Percentiles rank a stretch among this genome's conserved stretches.
Conservation (phyloP, 2,113 vertebrate species). For the Oryzias curvinotus region DNA sequence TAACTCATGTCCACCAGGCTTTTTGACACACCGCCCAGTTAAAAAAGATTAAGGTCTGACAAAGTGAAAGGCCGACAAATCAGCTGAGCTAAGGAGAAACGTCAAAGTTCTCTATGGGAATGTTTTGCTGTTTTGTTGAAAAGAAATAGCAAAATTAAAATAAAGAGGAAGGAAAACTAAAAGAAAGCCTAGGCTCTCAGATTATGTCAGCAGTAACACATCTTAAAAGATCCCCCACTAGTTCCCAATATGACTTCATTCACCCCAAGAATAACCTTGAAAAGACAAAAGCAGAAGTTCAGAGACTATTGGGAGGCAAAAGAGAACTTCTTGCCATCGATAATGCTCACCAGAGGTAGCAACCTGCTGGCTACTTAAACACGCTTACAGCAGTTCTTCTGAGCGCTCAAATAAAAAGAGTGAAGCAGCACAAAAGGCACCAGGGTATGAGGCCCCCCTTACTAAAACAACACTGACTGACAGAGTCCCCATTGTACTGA, state of each 20-base stretch:
- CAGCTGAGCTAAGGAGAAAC: conserved; percentile 6
- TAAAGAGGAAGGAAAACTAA: conserved; percentile 36
- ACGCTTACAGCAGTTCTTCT: conserved; percentile 38
- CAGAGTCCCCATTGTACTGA: conserved; percentile 70
- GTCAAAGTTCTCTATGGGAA: not conserved
- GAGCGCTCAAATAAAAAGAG: conserved; percentile 25
- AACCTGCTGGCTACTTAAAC: conserved; percentile 26
- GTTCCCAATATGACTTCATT: conserved; percentile 11
- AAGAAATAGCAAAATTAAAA: not conserved
- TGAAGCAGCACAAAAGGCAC: conserved; percentile 61
- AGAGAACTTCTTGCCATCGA: not conserved
- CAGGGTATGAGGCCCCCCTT: conserved; percentile 67
- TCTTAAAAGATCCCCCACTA: conserved; percentile 11
- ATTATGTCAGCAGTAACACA: not conserved
- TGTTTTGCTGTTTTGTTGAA: not conserved
- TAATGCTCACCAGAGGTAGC: not conserved
- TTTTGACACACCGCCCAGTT: conserved; percentile 51
- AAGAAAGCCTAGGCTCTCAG: not conserved
- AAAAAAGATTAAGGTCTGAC: conserved; percentile 32
- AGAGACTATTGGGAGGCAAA: conserved; percentile 1
- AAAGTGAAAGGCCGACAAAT: conserved; percentile 32
- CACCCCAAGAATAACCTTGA: not conserved
- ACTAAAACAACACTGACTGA: conserved; percentile 76
- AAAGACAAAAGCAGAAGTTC: not conserved
- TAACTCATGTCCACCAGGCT: conserved; percentile 47